Evolutionary conservation across 1,140 invertebrate genomes (phyloP), one percentile per base, ranked within the genome.

Genomic region (Danaus plexippus): DNA sequence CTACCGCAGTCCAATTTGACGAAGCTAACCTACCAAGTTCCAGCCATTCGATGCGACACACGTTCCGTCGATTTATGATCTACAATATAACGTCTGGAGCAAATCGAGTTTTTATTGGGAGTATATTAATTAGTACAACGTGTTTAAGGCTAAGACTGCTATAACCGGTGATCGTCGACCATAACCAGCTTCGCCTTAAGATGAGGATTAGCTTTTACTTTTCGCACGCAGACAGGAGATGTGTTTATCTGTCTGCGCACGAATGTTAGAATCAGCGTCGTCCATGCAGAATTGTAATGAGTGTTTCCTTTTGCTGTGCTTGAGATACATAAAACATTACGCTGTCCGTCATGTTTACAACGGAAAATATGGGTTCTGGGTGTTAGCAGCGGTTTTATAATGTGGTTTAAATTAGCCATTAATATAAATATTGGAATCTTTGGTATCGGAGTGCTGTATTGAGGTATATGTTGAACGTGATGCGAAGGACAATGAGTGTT

Each of bases 251-350:
- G 73, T 71, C 83, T 64, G 61, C 65, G 63, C 81, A 82, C 80
- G 78, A 73, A 74, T 72, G 79, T 71, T 77, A 70, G 75, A 77
- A 76, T 78, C 80, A 80, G 76, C 79, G 73, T 50, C 70, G 69
- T 68, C 50, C 64, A 68, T 71, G 75, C 77, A 80, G 84, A 85
- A 87, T 87, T 75, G 68, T 74, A 80, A 87, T 85, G 71, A 71
- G 79, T 73, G 67, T 86, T 82, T 87, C 80, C 81, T 81, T 71
- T 77, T 76, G 69, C 55, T 71, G 63, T 66, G 74, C 71, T 74
- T 54, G 75, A 71, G 60, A 85, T 85, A 77, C 81, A 85, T 85
- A 81, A 75, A 79, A 85, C 79, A 84, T 81, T 77, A 74, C 77
- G 66, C 68, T 69, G 67, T 55, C 63, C 63, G 70, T 79, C 80